These are phyloP conservation scores for Phlogophora meticulosa DNA, from an alignment of 2,888 invertebrate genomes.

Conservation along the genomic window DNA sequence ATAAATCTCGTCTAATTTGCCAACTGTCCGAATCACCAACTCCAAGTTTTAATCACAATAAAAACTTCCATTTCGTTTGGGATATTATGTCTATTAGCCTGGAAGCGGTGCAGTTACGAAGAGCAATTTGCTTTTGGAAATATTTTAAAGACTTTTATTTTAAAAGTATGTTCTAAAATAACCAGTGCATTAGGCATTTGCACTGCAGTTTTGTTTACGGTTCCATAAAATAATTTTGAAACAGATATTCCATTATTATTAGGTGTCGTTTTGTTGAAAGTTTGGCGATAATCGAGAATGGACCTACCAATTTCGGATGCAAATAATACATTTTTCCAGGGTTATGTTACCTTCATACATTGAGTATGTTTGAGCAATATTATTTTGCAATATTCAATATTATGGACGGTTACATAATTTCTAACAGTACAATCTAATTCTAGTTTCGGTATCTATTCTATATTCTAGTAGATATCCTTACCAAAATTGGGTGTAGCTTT, in stretches of 20 bases:
- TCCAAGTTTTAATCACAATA: constrained; percentile 67
- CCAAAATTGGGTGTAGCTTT: not conserved
- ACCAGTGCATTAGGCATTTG: constrained; percentile 18
- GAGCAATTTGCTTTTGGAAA: constrained; percentile 42
- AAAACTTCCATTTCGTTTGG: constrained; percentile 60
- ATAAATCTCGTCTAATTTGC: constrained; percentile 57
- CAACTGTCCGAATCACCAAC: constrained; percentile 57
- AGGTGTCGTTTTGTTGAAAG: constrained; percentile 1
- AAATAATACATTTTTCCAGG: not conserved
- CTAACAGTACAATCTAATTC: too few relatives aligned
- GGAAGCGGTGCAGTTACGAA: constrained; percentile 43
- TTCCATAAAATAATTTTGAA: too few relatives aligned
- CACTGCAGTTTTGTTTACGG: not conserved
- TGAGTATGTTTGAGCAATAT: not conserved
- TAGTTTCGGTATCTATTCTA: too few relatives aligned
- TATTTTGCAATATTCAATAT: not conserved
- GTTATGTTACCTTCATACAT: not conserved
- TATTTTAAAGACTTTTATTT: constrained; percentile 24
- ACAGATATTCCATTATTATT: constrained; percentile 25
- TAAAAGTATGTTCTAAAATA: constrained; percentile 25
- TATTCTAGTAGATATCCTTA: not conserved
- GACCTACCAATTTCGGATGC: constrained; percentile 11
- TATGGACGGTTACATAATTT: not conserved
- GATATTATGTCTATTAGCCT: constrained; percentile 60
- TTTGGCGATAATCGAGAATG: constrained; percentile 24